Evolutionary conservation across 2,888 invertebrate genomes (phyloP).

Genomic region (Tiliacea citrago): DNA sequence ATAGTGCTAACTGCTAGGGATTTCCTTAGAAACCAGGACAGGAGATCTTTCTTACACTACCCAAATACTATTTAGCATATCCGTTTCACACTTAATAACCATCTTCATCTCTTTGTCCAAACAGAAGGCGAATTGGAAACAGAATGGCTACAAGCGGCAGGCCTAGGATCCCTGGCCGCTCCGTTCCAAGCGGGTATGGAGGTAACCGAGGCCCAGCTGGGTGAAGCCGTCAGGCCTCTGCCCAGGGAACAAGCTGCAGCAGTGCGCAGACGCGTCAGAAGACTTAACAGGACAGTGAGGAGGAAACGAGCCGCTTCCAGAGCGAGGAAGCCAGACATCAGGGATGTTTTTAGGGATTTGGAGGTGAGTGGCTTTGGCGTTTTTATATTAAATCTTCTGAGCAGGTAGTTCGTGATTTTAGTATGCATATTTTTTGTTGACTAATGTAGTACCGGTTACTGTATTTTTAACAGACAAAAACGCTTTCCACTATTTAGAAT

Average conservation of each 20-base stretch:
- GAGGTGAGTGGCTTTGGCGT: conserved; percentile 90
- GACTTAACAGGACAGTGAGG: conserved; percentile 94
- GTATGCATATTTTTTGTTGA: no score
- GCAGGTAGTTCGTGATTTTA: no score
- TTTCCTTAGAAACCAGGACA: background rate
- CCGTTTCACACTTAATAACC: background rate
- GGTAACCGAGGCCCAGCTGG: conserved; percentile 92
- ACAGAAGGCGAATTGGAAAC: conserved; percentile 94
- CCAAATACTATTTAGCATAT: background rate
- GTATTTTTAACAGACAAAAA: background rate
- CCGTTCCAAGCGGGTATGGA: conserved; percentile 93
- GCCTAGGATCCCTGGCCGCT: conserved; percentile 93
- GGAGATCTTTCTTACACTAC: no score
- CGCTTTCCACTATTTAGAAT: background rate
- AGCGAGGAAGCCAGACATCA: conserved; percentile 94
- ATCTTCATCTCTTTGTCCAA: conserved; percentile 62
- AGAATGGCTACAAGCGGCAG: conserved; percentile 94
- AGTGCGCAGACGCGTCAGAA: conserved; percentile 93
- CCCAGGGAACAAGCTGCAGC: conserved; percentile 95
- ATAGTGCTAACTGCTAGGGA: no score
- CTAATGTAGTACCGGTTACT: background rate
- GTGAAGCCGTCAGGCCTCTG: conserved; percentile 91
- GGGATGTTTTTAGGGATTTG: conserved; percentile 95
- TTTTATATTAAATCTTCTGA: no score
- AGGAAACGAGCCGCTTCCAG: conserved; percentile 89